A percentile compares a stretch with the other conserved stretches of the same genome.
Evolutionary conservation across 2,113 vertebrate genomes (phyloP).

Genomic region (Aythya baeri): DNA sequence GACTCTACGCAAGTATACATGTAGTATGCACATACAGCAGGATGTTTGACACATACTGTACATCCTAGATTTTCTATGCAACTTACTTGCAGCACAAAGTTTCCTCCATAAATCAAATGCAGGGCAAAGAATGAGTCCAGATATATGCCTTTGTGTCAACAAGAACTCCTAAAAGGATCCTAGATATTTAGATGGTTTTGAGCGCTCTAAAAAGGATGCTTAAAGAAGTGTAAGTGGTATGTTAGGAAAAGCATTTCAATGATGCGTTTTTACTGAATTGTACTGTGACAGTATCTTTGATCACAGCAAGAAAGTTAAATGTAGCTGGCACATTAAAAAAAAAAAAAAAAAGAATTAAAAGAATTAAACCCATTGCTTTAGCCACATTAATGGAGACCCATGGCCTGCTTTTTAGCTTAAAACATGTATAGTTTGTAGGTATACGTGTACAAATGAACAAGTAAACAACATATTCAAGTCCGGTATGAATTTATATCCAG

Average conservation of each 20-base stretch:
- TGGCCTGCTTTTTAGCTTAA: neutral
- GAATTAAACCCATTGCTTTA: neutral
- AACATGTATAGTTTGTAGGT: neutral
- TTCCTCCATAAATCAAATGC: fast-evolving
- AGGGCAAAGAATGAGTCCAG: neutral
- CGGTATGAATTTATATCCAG: neutral
- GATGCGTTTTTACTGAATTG: neutral
- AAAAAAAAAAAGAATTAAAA: neutral
- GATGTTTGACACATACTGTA: neutral
- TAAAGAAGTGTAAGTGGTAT: neutral
- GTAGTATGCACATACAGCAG: neutral
- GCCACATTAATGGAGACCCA: neutral
- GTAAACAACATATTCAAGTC: neutral
- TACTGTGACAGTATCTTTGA: neutral
- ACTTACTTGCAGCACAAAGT: neutral
- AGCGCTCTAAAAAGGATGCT: neutral
- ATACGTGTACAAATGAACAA: neutral
- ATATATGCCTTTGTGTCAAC: neutral
- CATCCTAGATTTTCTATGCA: neutral
- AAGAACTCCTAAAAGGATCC: neutral
- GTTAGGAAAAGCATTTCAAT: neutral
- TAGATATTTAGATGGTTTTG: neutral
- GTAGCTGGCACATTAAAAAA: neutral
- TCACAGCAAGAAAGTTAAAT: neutral
- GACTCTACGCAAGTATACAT: too few relatives aligned